Conservation (phyloP, 2,113 vertebrate species). For the Chaetura pelagica region DNA sequence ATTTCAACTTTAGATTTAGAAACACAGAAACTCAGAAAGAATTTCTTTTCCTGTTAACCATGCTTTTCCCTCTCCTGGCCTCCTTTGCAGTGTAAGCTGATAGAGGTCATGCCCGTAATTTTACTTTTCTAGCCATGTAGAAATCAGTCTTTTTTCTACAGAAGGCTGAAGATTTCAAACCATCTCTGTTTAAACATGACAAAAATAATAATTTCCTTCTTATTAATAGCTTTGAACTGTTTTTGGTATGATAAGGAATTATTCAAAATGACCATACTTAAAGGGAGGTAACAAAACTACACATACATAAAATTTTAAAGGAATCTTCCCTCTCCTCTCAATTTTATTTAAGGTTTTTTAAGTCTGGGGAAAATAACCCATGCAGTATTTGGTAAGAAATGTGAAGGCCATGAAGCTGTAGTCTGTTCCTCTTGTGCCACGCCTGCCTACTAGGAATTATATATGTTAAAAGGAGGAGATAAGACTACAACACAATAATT, state of each 20-base stretch:
- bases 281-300: neutral
- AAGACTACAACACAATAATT: neutral
- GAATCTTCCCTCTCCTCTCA: neutral
- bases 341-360: neutral
- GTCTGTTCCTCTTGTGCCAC: neutral
- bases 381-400: neutral
- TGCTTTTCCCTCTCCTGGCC: neutral
- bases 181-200: neutral
- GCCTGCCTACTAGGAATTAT: neutral
- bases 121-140: neutral
- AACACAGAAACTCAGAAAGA: neutral
- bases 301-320: neutral
- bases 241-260: neutral
- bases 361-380: neutral
- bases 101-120: neutral
- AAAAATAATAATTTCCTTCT: neutral
- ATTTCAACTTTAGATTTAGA: neutral
- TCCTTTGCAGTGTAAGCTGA: neutral
- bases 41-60: neutral
- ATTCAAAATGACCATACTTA: neutral
- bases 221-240: neutral
- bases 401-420: neutral
- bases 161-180: neutral
- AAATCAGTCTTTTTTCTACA: neutral
- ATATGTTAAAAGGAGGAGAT: neutral